Conservation (phyloP, 2,797 vertebrate species). For the Coreius guichenoti region DNA sequence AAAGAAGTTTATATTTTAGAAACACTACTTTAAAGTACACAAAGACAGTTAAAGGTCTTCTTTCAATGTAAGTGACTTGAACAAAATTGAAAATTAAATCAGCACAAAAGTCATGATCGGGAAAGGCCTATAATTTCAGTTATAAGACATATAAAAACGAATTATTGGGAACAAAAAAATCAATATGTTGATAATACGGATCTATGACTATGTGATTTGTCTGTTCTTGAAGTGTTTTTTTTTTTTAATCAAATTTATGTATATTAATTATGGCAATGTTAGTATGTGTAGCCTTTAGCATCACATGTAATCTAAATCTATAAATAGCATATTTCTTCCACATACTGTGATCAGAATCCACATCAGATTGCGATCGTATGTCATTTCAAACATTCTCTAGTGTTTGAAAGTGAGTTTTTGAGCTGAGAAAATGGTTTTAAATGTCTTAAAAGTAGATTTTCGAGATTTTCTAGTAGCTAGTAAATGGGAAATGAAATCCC, state of each 20-base stretch:
- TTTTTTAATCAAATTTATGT: neutral
- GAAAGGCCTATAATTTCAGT: neutral
- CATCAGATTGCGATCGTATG: neutral
- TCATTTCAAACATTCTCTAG: no score
- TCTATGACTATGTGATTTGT: neutral
- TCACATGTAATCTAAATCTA: neutral
- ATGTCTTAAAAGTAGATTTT: neutral
- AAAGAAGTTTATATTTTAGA: no score
- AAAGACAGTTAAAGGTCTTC: neutral
- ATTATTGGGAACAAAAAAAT: no score
- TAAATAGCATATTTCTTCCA: neutral
- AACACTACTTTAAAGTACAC: neutral
- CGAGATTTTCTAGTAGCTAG: neutral
- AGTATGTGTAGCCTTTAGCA: neutral
- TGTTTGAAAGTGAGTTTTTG: neutral
- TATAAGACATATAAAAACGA: no score
- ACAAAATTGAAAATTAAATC: neutral
- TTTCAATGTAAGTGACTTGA: no score
- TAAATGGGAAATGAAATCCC: neutral
- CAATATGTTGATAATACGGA: neutral
- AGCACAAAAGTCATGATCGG: neutral
- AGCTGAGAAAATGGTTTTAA: neutral
- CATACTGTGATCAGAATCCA: neutral
- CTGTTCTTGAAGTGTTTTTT: neutral
- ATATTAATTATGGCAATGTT: neutral